Evolutionary conservation across 2,888 invertebrate species (phyloP).

Genomic region (Malachius bipustulatus): DNA sequence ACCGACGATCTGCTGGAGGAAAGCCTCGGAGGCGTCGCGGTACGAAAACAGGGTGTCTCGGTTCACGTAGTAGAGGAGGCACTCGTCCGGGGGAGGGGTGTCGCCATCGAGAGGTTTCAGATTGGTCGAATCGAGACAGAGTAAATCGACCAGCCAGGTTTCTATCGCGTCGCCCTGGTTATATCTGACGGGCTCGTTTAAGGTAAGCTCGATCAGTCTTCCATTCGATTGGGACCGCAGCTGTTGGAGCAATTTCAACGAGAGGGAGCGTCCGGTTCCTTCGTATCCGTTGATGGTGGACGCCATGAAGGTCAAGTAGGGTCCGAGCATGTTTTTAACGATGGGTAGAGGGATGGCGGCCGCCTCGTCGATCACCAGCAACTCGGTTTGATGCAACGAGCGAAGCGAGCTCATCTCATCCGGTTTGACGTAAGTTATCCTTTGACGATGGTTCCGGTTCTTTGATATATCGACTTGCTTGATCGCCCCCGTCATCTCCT

Average conservation of each 20-base stretch:
- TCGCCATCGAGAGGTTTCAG: constrained; percentile 58
- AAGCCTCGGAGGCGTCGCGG: constrained; percentile 84
- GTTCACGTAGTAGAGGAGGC: constrained; percentile 79
- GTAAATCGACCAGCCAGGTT: constrained; percentile 76
- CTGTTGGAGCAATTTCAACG: constrained; percentile 87
- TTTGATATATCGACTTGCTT: constrained; percentile 84
- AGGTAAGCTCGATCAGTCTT: constrained; percentile 47
- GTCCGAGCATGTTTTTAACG: constrained; percentile 79
- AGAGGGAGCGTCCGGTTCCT: constrained; percentile 93
- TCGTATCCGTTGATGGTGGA: constrained; percentile 98
- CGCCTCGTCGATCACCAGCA: constrained; percentile 95
- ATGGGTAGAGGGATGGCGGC: constrained; percentile 94
- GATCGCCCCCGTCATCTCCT: constrained; percentile 92
- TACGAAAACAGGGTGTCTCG: constrained; percentile 94
- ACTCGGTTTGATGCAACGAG: constrained; percentile 82
- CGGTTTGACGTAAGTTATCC: constrained; percentile 90
- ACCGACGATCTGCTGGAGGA: constrained; percentile 83
- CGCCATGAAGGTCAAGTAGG: constrained; percentile 87
- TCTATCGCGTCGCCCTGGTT: constrained; percentile 78
- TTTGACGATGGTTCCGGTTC: constrained; percentile 87
- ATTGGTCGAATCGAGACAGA: constrained; percentile 80
- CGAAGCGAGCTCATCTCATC: too few species aligned
- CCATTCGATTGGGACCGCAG: constrained; percentile 53
- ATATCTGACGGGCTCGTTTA: constrained; percentile 94
- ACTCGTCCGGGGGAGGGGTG: constrained; percentile 79